Evolutionary conservation across 2,113 vertebrate species (phyloP).

Genomic region (Sebastes fasciatus): DNA sequence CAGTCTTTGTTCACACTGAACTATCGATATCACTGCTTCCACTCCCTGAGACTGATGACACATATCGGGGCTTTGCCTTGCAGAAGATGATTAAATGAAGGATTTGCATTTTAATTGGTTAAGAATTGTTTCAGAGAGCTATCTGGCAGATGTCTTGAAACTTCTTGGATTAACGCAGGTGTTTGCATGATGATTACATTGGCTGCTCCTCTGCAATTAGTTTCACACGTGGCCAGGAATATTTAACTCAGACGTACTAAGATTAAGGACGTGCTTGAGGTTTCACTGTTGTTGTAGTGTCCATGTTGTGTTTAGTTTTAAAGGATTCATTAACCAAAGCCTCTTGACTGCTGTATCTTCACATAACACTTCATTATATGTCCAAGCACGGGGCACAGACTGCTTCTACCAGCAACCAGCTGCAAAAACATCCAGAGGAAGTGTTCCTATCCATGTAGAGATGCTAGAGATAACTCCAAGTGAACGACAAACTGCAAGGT

Average conservation of each 20-base stretch:
- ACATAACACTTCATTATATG: not conserved
- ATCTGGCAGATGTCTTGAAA: slow-evolving; percentile 26
- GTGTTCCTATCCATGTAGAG: not conserved
- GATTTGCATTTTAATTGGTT: slow-evolving; percentile 43
- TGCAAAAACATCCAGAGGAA: not conserved
- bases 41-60: not conserved
- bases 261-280: not conserved
- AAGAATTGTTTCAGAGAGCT: slow-evolving; percentile 13
- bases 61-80: not conserved
- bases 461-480: not conserved
- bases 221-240: slow-evolving; percentile 11
- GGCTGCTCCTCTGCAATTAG: slow-evolving; percentile 8
- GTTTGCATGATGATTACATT: slow-evolving; percentile 27
- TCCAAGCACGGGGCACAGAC: not conserved
- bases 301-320: not conserved
- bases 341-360: slow-evolving; percentile 7
- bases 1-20: not conserved
- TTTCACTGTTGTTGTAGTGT: not conserved
- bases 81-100: slow-evolving; percentile 27
- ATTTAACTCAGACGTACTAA: not conserved
- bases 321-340: not conserved
- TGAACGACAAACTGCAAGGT: not conserved
- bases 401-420: not conserved
- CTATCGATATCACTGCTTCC: not conserved
- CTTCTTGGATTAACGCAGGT: slow-evolving; percentile 25